These are phyloP conservation scores for Mormyrops boulengeri DNA, from an alignment of 2,797 vertebrate species.

Conservation along the genomic window DNA sequence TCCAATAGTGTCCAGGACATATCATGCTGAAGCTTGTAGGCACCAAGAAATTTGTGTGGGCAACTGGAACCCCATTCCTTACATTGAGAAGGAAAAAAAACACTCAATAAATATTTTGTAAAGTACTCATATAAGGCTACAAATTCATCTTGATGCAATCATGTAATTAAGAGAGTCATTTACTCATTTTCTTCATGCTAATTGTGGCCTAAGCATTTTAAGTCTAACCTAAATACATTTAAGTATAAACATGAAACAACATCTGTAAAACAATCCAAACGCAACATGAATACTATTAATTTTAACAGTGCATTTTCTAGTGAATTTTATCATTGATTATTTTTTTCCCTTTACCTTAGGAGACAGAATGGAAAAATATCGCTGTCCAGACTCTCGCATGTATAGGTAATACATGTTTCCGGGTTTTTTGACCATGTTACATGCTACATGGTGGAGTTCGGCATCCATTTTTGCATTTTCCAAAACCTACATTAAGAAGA, in stretches of 20 bases:
- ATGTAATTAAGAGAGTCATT: background rate
- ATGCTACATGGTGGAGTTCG: conserved; percentile 83
- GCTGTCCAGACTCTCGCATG: conserved; percentile 76
- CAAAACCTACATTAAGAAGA: conserved; percentile 64
- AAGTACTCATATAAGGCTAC: background rate
- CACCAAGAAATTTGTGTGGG: conserved; percentile 74
- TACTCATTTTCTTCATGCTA: background rate
- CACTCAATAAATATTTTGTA: background rate
- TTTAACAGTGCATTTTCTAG: background rate
- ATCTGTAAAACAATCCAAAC: background rate
- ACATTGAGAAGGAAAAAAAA: conserved; percentile 28
- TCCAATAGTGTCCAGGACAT: conserved; percentile 88
- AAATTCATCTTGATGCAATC: background rate
- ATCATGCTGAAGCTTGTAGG: conserved; percentile 86
- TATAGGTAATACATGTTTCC: conserved; percentile 90
- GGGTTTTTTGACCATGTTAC: conserved; percentile 91
- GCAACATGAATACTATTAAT: background rate
- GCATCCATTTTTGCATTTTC: conserved; percentile 85
- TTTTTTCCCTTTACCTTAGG: conserved; percentile 63
- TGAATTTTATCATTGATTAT: background rate
- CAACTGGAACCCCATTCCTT: conserved; percentile 87
- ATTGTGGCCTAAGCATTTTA: background rate
- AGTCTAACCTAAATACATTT: background rate
- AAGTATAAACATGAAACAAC: background rate
- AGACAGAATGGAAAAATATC: conserved; percentile 92